phyloP scores from a whole-genome alignment of 2,888 invertebrate genomes.

The Cistogaster globosa region DNA sequence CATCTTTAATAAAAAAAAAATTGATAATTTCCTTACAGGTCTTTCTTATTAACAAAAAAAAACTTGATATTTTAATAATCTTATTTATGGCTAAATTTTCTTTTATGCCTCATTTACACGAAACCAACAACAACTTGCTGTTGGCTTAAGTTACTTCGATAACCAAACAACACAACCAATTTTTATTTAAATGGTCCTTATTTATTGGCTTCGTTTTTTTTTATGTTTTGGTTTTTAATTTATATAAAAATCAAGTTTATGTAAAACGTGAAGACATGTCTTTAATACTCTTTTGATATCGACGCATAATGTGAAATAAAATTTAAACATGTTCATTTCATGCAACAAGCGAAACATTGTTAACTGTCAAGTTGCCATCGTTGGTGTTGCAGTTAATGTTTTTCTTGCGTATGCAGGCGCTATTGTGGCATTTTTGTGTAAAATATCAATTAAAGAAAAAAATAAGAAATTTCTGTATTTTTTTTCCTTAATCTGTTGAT shows the following conservation, averaged over 20 bases:
- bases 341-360: constrained; percentile 64
- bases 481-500: too few species aligned
- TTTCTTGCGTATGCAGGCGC: constrained; percentile 17
- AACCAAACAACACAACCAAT: constrained; percentile 7
- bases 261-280: constrained; percentile 60
- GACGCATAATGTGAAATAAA: constrained; percentile 63
- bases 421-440: background rate
- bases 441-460: too few species aligned
- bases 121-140: background rate
- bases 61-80: too few species aligned
- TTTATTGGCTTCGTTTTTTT: constrained; percentile 1
- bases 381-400: constrained; percentile 5
- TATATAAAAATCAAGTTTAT: constrained; percentile 62
- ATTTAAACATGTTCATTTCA: constrained; percentile 64
- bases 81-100: constrained; percentile 1
- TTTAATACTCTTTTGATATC: constrained; percentile 59
- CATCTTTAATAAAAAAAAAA: too few species aligned
- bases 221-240: constrained; percentile 24
- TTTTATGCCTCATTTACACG: background rate
- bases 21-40: too few species aligned
- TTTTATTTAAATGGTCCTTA: constrained; percentile 10
- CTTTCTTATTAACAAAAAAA: too few species aligned
- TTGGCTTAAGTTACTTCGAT: constrained; percentile 42
- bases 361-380: constrained; percentile 60
- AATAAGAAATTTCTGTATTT: too few species aligned